Base-by-base conservation (phyloP, 2,888 invertebrate genomes). In the Nephrotoma flavescens region DNA sequence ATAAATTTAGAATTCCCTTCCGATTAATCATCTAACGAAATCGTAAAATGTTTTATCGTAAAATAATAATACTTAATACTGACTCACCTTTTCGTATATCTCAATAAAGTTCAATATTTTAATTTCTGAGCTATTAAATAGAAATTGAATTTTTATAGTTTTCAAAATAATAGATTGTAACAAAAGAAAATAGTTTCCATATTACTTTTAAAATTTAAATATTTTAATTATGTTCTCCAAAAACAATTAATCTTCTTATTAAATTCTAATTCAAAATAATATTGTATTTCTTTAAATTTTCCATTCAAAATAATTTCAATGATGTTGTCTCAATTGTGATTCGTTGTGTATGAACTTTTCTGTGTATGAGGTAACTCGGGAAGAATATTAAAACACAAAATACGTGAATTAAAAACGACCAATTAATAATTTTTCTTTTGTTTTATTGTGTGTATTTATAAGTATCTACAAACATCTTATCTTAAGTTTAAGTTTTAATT, bases 401-500 rank as follows among this genome's bases (percentile, higher is more conserved):
- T 52, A 52, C 31, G 31, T 71, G 31, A 31, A 71, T 31, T 9
- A 31, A 71, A 71, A 71, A 71, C 31, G 31, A 71, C 71, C 19
- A 71, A 19, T 71, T 71, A 71, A 71, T 52, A 15, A 71, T 71
- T 71, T 71, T 52, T 52, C 15, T 52, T 71, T 71, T 71, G 31
- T 31, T 71, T 71, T 71, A 71, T 71, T 71, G 19, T 71, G 71
- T 71, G 15, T 42, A 84, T 84, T 84, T 42, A 84, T 42, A 42
- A 84, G 15, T 84, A 84, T 84, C 84, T 84, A 84, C 84, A 84
- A 84, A 84, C 84, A 84, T 84, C 15, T 42, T 84, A 42, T 42
- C 42, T 84, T 42, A 84, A 42, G 41, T 19, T 84, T 84, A 41
- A 42, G 42, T 84, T 84, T 42, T 6, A 42, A 84, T 84, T 84